Conservation (phyloP, 2,888 invertebrate genomes). For the Nephrocerus scutellatus region DNA sequence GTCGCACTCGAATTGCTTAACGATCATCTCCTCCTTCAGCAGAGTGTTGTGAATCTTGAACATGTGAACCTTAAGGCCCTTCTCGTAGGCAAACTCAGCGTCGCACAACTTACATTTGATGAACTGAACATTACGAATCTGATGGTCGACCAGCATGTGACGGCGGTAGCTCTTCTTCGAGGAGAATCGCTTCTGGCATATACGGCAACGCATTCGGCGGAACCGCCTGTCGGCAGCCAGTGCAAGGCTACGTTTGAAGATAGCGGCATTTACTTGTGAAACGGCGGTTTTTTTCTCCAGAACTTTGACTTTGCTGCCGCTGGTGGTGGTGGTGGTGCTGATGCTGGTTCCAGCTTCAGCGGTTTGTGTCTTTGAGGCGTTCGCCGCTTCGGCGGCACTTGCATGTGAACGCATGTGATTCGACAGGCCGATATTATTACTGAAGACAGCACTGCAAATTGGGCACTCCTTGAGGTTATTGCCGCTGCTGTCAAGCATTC, state of each 20-base stretch:
- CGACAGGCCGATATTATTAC: constrained; percentile 43
- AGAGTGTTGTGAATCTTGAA: constrained; percentile 44
- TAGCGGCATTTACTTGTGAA: constrained; percentile 14
- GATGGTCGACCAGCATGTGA: constrained; percentile 47
- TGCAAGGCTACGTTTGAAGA: constrained; percentile 38
- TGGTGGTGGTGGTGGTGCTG: constrained; percentile 25
- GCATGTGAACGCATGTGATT: constrained; percentile 47
- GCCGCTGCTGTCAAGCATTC: constrained; percentile 26
- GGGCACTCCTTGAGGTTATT: constrained; percentile 37
- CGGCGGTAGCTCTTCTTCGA: constrained; percentile 46
- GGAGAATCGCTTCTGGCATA: constrained; percentile 46
- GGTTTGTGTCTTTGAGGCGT: constrained; percentile 25
- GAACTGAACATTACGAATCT: constrained; percentile 45
- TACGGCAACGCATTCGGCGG: constrained; percentile 45
- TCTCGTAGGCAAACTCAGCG: constrained; percentile 48
- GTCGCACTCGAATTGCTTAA: constrained; percentile 46
- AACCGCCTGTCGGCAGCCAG: constrained; percentile 41
- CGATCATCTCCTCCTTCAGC: constrained; percentile 41
- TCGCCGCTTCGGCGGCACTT: constrained; percentile 29
- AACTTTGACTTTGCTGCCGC: constrained; percentile 4
- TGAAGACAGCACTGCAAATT: constrained; percentile 44
- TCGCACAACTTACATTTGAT: constrained; percentile 46
- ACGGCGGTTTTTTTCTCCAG: constrained; percentile 1
- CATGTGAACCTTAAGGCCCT: constrained; percentile 47
- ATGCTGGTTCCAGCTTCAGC: constrained; percentile 14